Evolutionary conservation across 2,888 invertebrate genomes (phyloP), one percentile per base, ranked within the genome.

Genomic region (Disparrhopalites patrizii): DNA sequence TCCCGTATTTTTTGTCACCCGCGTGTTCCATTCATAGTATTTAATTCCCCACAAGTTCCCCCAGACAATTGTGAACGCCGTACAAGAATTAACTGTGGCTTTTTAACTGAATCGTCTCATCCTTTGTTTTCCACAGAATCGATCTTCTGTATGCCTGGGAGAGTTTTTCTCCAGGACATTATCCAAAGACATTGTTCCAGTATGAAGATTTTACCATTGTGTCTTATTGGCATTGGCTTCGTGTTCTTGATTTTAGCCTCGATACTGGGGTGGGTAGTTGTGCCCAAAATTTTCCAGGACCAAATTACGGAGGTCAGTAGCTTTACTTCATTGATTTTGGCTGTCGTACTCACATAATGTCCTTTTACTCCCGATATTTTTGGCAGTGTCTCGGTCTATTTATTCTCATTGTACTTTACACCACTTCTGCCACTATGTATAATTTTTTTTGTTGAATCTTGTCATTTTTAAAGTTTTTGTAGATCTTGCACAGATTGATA

Each of bases 191-290:
- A 43, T 5, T n/a, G 43, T 4, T 15, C n/a, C 18, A 54, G n/a
- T 3, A 67, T 67, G 68, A 47, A 68, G 18, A 65, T 61, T 38
- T 31, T 68, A 50, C 65, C 68, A 2, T 5, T 52, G 31, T 43
- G 56, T 4, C 25, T 68, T 18, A 30, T 61, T 18, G 55, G 51
- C 2, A 56, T 52, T 2, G 74, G 73, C 0, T 18, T 68, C 1
- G 52, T 65, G 1, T 28, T 70, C 8, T 30, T 72, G 0, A 36
- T 73, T 1, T 10, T 68, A 10, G 67, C 65, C 1, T 67, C 68
- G 1, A 27, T 72, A 3, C 13, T 74, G 0, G 74, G 74, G 20
- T 74, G 73, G 73, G 67, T 73, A 1, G 47, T 72, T 0, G 66
- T 68, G 23, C 74, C 74, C 20, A 56, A 70, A n/a, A 52, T 70